phyloP scores from a whole-genome alignment of 1,140 invertebrate genomes.

The Bradysia coprophila region DNA sequence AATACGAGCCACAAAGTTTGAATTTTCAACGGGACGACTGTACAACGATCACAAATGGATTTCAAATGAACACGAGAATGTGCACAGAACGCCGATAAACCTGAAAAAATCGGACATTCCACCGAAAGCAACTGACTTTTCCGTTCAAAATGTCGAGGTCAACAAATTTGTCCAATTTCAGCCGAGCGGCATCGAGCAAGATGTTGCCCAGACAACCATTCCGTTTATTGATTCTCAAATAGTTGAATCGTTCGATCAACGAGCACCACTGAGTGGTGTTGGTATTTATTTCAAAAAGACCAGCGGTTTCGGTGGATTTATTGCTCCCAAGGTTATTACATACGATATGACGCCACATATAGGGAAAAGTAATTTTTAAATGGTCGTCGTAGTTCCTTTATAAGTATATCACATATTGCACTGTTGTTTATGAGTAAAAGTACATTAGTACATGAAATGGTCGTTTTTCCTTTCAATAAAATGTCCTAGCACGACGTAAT shows the following conservation, averaged over 20 bases:
- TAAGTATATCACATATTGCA: too few relatives aligned
- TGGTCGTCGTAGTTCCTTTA: too few relatives aligned
- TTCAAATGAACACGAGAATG: constrained; percentile 52
- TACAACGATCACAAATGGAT: constrained; percentile 40
- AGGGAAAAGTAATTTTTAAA: too few relatives aligned
- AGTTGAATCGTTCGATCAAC: constrained; percentile 32
- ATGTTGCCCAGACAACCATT: constrained; percentile 60
- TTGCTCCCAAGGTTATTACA: constrained; percentile 48
- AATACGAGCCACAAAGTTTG: background rate
- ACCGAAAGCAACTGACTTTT: constrained; percentile 26
- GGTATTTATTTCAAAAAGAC: constrained; percentile 56
- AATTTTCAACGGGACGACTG: constrained; percentile 33
- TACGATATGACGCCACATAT: constrained; percentile 40
- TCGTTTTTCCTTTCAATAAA: too few relatives aligned
- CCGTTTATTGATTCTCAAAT: constrained; percentile 60
- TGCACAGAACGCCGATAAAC: constrained; percentile 19
- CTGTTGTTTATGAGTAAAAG: too few relatives aligned
- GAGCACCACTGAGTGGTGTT: constrained; percentile 29
- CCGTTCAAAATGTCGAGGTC: constrained; percentile 35
- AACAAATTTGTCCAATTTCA: constrained; percentile 57
- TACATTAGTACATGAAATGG: too few relatives aligned
- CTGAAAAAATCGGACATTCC: constrained; percentile 44
- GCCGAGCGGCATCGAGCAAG: constrained; percentile 41
- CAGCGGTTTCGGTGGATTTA: constrained; percentile 44
- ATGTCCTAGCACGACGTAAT: too few relatives aligned